Base-by-base conservation (phyloP, 2,797 vertebrate genomes). In the Labroides dimidiatus region DNA sequence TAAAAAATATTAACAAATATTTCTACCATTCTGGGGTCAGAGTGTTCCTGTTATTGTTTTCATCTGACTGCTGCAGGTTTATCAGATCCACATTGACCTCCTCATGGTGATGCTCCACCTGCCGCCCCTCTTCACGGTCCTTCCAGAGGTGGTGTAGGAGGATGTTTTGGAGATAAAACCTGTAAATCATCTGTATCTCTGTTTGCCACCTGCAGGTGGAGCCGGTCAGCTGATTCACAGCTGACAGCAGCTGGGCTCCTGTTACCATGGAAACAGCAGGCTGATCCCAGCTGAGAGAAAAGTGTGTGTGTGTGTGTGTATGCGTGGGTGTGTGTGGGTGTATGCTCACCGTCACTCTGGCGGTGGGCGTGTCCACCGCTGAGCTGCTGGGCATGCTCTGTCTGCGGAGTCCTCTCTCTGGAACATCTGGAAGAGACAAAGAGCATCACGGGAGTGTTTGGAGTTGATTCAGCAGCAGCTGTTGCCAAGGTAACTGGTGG, bases 221-320 rank as follows among this genome's bases (percentile, higher is more conserved):
- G 71, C 24, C 13, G 13, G 8, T 70, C 64, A 58, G 65, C 63
- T 66, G 52, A 64, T 39, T 19, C 10, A 21, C 52, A 64, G 64
- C 68, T 67, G 20, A 57, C 58, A 48, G 33, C 63, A 39, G 93
- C 91, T 91, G 90, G 93, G 90, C 92, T 91, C 84, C 82, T 80
- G 96, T 97, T 95, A 77, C 96, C 94, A 92, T 94, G 93, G 95
- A 93, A 95, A 96, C 96, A 91, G 85, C 82, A 91, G 90, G 89
- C 91, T 93, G 91, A 50, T 56, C 21, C 20, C 47, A 62, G 37
- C 23, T 63, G 53, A 43, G 57, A 41, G 66, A 51, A 21, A 14
- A 50, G 62, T 49, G 30, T 61, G 68, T 68, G 50, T 61, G 59
- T 77, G 55, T 51, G 57, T 55, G 53, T 51, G 54, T 21, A 51